Evolutionary conservation across 2,888 invertebrate genomes (phyloP), one percentile per base, ranked within the genome.

Genomic region (Mimachlamys varia): DNA sequence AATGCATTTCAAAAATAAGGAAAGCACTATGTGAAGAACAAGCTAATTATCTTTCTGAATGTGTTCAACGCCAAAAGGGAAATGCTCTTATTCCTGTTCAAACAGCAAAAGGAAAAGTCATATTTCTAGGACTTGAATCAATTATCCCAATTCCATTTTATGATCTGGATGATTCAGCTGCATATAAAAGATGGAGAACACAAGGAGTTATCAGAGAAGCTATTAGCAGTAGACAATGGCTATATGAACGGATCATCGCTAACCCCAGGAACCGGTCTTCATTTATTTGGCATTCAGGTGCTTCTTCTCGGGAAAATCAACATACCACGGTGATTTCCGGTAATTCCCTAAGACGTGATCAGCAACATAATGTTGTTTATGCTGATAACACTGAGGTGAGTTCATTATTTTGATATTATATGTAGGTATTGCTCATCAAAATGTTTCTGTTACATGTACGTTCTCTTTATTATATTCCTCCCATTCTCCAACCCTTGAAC

Each of bases 71-170:
- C 12, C 76, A 76, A 76, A 76, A 33, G 76, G 33, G 2, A 76
- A 76, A 33, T 76, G 76, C 76, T 76, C 5, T 76, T 22, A 76
- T 76, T 10, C 76, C 76, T 27, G 76, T 76, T 76, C 76, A 76
- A 76, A 76, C 76, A 76, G 27, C 5, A 76, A 33, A 7, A 10
- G 15, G 33, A 76, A 76, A 76, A 3, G 12, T 76, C 12, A 17
- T 13, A 4, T 76, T 76, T 27, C 27, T 27, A 76, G 76, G 76
- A 12, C 76, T 76, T 0, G 2, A 10, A 33, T 4, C 76, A 27
- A 76, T 76, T 76, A 27, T 1, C 15, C 7, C 33, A 33, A 76
- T 76, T 27, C 76, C 27, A 33, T 76, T 33, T 76, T 76, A 22
- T 76, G 76, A 27, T 33, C 7, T 76, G 27, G 33, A 27, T 1